A percentile compares a stretch with the other conserved stretches of the same genome.
Evolutionary conservation across 2,113 vertebrate species (phyloP).

Genomic region (Thermophis baileyi): DNA sequence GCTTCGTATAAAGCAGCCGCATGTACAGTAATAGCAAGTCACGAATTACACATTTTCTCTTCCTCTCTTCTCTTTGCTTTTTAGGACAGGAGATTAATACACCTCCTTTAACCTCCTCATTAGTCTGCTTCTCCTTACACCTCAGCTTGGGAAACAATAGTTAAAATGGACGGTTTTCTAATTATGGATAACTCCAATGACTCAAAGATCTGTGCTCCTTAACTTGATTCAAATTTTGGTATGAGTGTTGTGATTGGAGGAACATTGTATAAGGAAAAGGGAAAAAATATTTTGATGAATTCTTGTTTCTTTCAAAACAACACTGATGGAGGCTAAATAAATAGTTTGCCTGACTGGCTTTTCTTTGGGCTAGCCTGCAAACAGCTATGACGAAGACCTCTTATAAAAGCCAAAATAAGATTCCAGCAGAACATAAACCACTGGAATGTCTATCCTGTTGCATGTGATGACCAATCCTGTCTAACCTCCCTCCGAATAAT

Average conservation of each 20-base stretch:
- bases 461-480: not conserved
- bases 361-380: constrained; percentile 20
- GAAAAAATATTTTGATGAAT: constrained; percentile 5
- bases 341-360: constrained; percentile 18
- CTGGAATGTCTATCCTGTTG: constrained; percentile 20
- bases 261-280: constrained; percentile 32
- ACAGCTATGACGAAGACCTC: constrained; percentile 11
- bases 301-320: constrained; percentile 19
- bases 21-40: not conserved
- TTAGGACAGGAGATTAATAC: not conserved
- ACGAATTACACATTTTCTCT: not conserved
- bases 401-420: constrained; percentile 34
- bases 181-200: not conserved
- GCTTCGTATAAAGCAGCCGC: not conserved
- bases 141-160: not conserved
- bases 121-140: no score
- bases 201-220: constrained; percentile 6
- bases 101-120: not conserved
- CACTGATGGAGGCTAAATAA: constrained; percentile 26
- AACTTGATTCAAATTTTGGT: not conserved
- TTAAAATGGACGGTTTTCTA: not conserved
- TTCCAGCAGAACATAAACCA: constrained; percentile 9
- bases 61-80: not conserved
- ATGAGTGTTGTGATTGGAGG: not conserved
- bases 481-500: not conserved